Conservation (phyloP, 2,888 invertebrate species). For the Isoperla grammatica region DNA sequence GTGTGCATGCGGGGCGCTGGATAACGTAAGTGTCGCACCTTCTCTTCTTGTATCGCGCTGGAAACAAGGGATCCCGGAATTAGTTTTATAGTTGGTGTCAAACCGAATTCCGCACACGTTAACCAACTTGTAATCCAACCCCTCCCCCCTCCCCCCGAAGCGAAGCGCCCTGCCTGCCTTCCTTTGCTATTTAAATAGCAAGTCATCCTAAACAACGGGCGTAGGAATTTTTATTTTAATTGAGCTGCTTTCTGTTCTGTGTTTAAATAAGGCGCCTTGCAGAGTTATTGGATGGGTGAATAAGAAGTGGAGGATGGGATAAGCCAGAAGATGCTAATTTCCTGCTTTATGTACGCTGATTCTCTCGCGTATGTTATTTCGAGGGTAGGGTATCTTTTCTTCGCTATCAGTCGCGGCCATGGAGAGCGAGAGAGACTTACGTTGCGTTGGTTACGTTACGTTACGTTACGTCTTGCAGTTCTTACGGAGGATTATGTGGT, state of each 20-base stretch:
- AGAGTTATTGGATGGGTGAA: conserved; percentile 18
- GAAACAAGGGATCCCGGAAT: neutral
- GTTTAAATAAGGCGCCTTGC: conserved; percentile 22
- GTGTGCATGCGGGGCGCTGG: too few relatives aligned
- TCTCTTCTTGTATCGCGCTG: too few relatives aligned
- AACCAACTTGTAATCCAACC: neutral
- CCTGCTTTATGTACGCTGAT: conserved; percentile 14
- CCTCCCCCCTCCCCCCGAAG: neutral
- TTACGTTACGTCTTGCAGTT: conserved; percentile 1
- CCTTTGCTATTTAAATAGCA: conserved; percentile 24
- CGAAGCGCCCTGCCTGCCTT: neutral
- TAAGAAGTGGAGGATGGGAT: conserved; percentile 2
- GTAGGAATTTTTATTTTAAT: conserved; percentile 26
- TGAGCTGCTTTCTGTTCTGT: conserved; percentile 18
- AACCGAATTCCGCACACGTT: neutral
- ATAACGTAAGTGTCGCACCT: too few relatives aligned
- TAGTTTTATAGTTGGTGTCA: conserved; percentile 4
- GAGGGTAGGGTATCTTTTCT: neutral
- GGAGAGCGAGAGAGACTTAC: too few relatives aligned
- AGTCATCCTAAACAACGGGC: conserved; percentile 21
- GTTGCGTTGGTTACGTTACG: neutral
- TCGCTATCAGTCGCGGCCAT: too few relatives aligned
- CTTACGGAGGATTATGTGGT: neutral
- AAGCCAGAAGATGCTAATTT: conserved; percentile 19
- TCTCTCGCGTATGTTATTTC: conserved; percentile 19